Base-by-base conservation (phyloP, 2,888 invertebrate genomes). In the Cantharis rufa region DNA sequence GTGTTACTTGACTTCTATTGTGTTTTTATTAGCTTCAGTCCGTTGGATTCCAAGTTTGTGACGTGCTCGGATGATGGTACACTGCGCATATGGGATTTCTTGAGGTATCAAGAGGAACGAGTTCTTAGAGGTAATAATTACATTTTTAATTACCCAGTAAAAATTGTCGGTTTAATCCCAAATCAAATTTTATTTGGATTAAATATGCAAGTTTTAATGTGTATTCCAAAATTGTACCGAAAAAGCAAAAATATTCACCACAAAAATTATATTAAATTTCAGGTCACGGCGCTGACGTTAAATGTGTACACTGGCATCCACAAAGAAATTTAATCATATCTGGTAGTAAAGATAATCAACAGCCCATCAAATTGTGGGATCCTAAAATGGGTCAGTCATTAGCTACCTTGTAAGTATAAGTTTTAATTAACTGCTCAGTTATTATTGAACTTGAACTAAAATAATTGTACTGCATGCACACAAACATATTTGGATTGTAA, bases 61-160 rank as follows among this genome's bases (percentile, higher is more conserved):
- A 98, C 99, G 77, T 99, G 99, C 91, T 99, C 99, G 78, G 99
- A 99, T 89, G 99, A 99, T 90, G 99, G 99, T 82, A 99, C 99
- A 15, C 93, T 99, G 80, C 92, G 99, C 85, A 96, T 99, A 86
- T 99, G 99, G 97, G 99, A 99, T 90, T 99, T 99, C 90, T 93
- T 96, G 87, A 94, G 97, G 83, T 97, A 97, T 88, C 94, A 96
- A 86, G 99, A 99, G 91, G 99, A 99, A 89, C 93, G 95, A 87
- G 96, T 98, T 84, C 90, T 96, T 70, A 90, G 96, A 90, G 96
- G 93, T 93, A 89, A 85, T 85, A 84, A 75, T 72, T 69, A 15
- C 18, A 21, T 32, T 75, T 15, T 15, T 73, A 28, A 16, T 1
- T 28, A 13, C 62, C 7, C n/a, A 16, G 7, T 69, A 48, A 69